Percentiles rank a stretch among this genome's conserved stretches.
These are phyloP conservation scores for Gymnogyps californianus DNA, from an alignment of 2,113 vertebrate species.

Conservation along the genomic window DNA sequence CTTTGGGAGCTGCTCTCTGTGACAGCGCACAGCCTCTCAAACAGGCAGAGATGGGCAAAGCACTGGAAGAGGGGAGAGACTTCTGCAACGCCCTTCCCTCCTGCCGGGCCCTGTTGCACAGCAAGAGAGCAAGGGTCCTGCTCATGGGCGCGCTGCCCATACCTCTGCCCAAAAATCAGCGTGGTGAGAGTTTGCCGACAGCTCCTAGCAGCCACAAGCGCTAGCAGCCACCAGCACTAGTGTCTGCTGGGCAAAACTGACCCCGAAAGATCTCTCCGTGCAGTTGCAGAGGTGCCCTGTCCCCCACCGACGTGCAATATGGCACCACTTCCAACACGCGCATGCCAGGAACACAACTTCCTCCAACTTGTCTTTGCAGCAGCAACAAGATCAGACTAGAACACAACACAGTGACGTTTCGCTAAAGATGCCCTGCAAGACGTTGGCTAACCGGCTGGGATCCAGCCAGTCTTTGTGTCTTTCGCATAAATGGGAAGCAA, in stretches of 20 bases:
- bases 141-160: neutral
- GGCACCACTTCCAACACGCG: neutral
- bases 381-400: neutral
- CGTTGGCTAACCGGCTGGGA: neutral
- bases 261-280: neutral
- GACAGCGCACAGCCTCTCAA: neutral
- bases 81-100: neutral
- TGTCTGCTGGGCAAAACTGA: neutral
- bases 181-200: neutral
- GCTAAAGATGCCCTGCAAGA: neutral
- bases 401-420: accelerated
- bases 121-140: neutral
- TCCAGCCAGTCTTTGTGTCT: neutral
- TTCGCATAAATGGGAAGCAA: neutral
- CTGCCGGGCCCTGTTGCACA: neutral
- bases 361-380: neutral
- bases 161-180: neutral
- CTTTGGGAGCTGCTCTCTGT: neutral
- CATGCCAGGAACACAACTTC: neutral
- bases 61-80: neutral
- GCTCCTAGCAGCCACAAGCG: neutral
- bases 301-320: neutral
- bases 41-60: neutral
- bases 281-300: neutral
- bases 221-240: neutral